Evolutionary conservation across 1,140 invertebrate genomes (phyloP).

Genomic region (Zaprionus capensis): DNA sequence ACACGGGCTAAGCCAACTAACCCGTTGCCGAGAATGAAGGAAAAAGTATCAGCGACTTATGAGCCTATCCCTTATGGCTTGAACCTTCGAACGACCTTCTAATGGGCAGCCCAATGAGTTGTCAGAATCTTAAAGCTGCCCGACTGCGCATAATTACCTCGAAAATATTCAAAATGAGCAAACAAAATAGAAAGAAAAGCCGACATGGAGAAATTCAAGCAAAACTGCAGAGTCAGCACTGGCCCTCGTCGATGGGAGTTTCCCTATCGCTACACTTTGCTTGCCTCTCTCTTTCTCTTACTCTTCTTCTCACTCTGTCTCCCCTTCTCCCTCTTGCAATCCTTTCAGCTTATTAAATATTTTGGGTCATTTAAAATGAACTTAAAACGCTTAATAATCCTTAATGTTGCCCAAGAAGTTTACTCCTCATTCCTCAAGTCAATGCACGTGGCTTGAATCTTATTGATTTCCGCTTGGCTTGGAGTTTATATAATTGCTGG

Average conservation of each 20-base stretch:
- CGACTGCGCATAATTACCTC: slow-evolving; percentile 39
- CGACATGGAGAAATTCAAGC: slow-evolving; percentile 1
- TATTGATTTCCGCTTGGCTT: neutral
- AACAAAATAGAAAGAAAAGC: neutral
- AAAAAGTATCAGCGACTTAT: slow-evolving; percentile 7
- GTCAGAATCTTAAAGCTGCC: slow-evolving; percentile 31
- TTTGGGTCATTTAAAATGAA: slow-evolving; percentile 9
- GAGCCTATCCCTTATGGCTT: neutral
- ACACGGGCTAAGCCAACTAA: slow-evolving; percentile 23
- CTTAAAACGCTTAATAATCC: neutral
- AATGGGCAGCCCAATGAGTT: slow-evolving; percentile 46
- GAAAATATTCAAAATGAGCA: slow-evolving; percentile 40
- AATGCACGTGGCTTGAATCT: neutral
- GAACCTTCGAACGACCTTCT: neutral
- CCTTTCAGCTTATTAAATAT: slow-evolving; percentile 13
- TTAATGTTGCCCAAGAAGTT: neutral
- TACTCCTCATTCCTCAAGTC: neutral
- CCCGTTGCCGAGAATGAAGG: slow-evolving; percentile 20
- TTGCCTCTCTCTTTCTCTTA: too few species aligned
- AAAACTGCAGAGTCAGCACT: slow-evolving; percentile 20
- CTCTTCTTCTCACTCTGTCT: neutral
- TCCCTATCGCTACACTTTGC: neutral
- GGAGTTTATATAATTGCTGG: too few species aligned
- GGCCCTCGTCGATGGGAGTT: neutral
- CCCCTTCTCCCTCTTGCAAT: neutral